Evolutionary conservation across 1,140 invertebrate species (phyloP).

Genomic region (Ephestia elutella): DNA sequence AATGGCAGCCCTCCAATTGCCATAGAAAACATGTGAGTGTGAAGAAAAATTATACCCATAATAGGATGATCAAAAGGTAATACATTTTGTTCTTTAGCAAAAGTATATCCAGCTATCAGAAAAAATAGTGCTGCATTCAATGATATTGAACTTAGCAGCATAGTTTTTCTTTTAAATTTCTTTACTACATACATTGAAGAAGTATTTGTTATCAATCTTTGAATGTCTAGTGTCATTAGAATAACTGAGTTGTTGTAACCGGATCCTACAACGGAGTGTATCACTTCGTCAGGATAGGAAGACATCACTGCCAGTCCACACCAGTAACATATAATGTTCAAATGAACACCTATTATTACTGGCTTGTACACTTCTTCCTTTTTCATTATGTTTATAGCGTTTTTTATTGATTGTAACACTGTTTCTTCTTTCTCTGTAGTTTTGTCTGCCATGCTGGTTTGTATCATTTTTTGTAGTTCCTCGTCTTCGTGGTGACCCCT

Average conservation of each 20-base stretch:
- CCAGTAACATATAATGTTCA: background rate
- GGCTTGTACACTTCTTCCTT: background rate
- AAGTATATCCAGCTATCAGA: background rate
- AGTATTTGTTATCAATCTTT: background rate
- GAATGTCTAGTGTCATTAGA: background rate
- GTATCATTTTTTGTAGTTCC: constrained; percentile 23
- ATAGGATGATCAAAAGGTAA: background rate
- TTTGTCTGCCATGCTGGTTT: constrained; percentile 1
- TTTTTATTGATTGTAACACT: too few relatives aligned
- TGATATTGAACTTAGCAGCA: background rate
- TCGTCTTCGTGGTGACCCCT: constrained; percentile 24
- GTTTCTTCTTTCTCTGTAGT: too few relatives aligned
- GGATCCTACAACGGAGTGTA: background rate
- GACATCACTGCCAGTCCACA: background rate
- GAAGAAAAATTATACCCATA: background rate
- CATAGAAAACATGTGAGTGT: background rate
- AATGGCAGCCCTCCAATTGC: background rate
- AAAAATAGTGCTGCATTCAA: background rate
- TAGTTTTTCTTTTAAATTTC: background rate
- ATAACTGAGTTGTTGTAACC: background rate
- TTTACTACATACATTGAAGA: background rate
- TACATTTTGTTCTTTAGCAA: background rate
- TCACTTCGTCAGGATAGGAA: background rate
- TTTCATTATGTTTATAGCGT: background rate
- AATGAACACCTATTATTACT: background rate